Evolutionary conservation across 2,888 invertebrate genomes (phyloP), one percentile per base, ranked within the genome.

Genomic region (Ferrisia virgata): DNA sequence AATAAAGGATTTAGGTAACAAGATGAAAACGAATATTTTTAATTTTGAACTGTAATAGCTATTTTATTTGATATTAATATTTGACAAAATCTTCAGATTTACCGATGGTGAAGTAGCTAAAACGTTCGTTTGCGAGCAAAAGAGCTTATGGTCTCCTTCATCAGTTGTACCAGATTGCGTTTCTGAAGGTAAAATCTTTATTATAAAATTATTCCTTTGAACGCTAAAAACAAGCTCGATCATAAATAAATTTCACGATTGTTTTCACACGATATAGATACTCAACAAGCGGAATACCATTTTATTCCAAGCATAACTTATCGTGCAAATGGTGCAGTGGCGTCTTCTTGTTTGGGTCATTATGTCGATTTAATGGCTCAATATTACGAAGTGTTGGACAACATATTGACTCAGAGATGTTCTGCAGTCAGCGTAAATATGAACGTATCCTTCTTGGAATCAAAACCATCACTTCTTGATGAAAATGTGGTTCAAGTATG

Each of bases 161-260:
- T 94, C 95, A 9, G 94, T 97, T 78, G 96, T 97, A 28, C 97
- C 97, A 0, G 96, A 97, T 87, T 98, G 98, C 89, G 97, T 98
- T 28, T 96, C 96, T 3, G 96, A 96, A 91, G 95, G 94, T 94
- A 89, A 88, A 90, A 89, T 15, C 4, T 39, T 76, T 8, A 82
- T 22, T 9, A 31, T 64, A 64, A 5, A 79, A 79, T 43, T n/a
- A n/a, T n/a, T n/a, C n/a, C n/a, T n/a, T n/a, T n/a, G n/a, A n/a
- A 36, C 28, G 15, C 36, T 33, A 6, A 33, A 25, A 15, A 64
- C 47, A 79, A 28, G 53, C 79, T 43, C 2, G 2, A 79, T 2
- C n/a, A 72, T 18, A 78, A 8, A 82, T 83, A 36, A 13, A 82
- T 33, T 79, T 81, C 64, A 33, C 47, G 1, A 84, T 85, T 5